Percentiles rank a stretch among this genome's conserved stretches.
phyloP scores from a whole-genome alignment of 2,888 invertebrate genomes.

The Tetramorium bicarinatum region DNA sequence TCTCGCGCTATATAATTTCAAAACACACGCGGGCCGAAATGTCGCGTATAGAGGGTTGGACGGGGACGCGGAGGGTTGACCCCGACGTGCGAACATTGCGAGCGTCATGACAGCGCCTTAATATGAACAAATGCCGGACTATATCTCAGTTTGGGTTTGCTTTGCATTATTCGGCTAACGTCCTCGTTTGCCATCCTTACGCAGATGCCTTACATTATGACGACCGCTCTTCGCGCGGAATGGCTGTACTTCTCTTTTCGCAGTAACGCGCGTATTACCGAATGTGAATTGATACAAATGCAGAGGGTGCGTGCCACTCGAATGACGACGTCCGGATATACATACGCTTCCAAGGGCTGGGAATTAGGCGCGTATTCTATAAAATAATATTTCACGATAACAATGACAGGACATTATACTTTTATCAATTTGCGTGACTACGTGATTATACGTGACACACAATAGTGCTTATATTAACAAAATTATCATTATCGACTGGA shows the following conservation, averaged over 20 bases:
- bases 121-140: slow-evolving; percentile 84
- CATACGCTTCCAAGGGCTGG: not conserved
- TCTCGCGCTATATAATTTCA: slow-evolving; percentile 77
- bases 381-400: slow-evolving; percentile 10
- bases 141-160: slow-evolving; percentile 84
- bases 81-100: slow-evolving; percentile 64
- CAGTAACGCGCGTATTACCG: slow-evolving; percentile 55
- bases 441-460: not conserved
- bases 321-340: not conserved
- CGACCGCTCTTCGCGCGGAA: slow-evolving; percentile 66
- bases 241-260: slow-evolving; percentile 62
- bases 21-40: slow-evolving; percentile 67
- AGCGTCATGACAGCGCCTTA: slow-evolving; percentile 76
- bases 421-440: slow-evolving; percentile 22
- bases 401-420: not conserved
- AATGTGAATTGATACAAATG: slow-evolving; percentile 49
- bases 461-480: not conserved
- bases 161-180: slow-evolving; percentile 85
- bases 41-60: slow-evolving; percentile 47
- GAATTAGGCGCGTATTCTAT: not conserved
- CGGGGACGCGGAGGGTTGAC: slow-evolving; percentile 46
- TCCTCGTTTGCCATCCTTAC: slow-evolving; percentile 81
- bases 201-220: slow-evolving; percentile 70
- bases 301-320: slow-evolving; percentile 6
- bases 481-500: slow-evolving; percentile 3